phyloP scores from a whole-genome alignment of 2,797 vertebrate species.

The Coreius guichenoti region DNA sequence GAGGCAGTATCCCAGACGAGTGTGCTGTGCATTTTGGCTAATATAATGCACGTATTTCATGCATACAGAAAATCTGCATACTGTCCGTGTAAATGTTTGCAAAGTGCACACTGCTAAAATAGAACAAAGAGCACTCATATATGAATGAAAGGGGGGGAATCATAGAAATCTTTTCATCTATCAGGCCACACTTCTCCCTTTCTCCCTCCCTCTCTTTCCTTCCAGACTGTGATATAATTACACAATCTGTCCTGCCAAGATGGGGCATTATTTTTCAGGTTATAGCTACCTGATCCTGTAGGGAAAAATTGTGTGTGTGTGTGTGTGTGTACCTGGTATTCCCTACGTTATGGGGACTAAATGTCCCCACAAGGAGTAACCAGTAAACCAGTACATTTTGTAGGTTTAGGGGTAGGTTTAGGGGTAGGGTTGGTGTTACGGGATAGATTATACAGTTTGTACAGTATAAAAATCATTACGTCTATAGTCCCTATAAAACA shows the following conservation, averaged over 20 bases:
- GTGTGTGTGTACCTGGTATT: too few relatives aligned
- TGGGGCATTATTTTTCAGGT: slow-evolving; percentile 54
- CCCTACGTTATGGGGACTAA: too few relatives aligned
- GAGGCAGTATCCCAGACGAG: not conserved
- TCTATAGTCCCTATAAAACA: too few relatives aligned
- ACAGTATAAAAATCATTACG: too few relatives aligned
- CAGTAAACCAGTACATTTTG: too few relatives aligned
- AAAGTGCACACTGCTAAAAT: not conserved
- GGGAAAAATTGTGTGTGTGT: not conserved
- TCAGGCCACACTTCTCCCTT: not conserved
- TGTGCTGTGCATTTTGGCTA: not conserved
- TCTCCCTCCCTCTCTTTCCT: slow-evolving; percentile 19
- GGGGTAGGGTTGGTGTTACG: too few relatives aligned
- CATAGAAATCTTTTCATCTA: not conserved
- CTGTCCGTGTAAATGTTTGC: not conserved
- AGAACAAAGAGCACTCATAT: not conserved
- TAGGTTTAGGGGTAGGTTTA: too few relatives aligned
- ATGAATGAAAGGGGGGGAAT: not conserved
- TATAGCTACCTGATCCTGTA: slow-evolving; percentile 54
- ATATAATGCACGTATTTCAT: not conserved
- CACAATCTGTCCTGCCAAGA: slow-evolving; percentile 46
- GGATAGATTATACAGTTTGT: too few relatives aligned
- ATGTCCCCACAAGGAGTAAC: too few relatives aligned
- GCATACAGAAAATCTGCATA: not conserved
- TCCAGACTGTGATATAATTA: slow-evolving; percentile 54